phyloP scores from a whole-genome alignment of 1,140 invertebrate species.

The Drosophila azteca region DNA sequence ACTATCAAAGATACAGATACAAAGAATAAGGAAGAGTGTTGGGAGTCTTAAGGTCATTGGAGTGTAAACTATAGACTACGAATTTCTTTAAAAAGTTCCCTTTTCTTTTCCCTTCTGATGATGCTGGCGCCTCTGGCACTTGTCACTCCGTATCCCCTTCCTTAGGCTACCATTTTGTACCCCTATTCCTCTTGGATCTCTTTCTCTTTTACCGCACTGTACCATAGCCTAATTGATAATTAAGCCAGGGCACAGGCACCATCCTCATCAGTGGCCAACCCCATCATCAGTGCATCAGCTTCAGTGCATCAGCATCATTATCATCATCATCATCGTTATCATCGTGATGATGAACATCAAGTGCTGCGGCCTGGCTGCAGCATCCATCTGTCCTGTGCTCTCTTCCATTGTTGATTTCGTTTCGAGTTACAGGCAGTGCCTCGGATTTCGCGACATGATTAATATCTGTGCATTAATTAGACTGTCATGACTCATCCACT shows the following conservation, averaged over 20 bases:
- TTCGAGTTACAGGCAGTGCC: slow-evolving; percentile 49
- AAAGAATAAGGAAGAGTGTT: too few species aligned
- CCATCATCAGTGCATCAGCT: slow-evolving; percentile 6
- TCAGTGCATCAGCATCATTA: slow-evolving; percentile 9
- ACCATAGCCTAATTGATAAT: slow-evolving; percentile 39
- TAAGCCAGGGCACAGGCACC: slow-evolving; percentile 25
- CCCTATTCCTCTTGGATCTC: too few species aligned
- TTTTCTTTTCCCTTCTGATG: too few species aligned
- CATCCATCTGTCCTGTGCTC: neutral
- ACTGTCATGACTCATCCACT: slow-evolving; percentile 13
- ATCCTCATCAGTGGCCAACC: neutral
- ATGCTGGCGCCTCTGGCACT: slow-evolving; percentile 10
- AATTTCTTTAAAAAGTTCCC: too few species aligned
- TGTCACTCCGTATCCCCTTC: neutral
- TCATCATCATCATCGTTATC: slow-evolving; percentile 21
- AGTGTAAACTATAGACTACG: too few species aligned
- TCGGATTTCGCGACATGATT: slow-evolving; percentile 62
- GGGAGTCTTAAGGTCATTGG: too few species aligned
- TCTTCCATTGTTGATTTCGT: slow-evolving; percentile 38
- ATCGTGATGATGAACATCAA: slow-evolving; percentile 18
- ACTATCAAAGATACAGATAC: too few species aligned
- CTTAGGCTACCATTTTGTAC: too few species aligned
- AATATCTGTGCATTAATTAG: slow-evolving; percentile 71
- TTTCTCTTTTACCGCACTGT: neutral
- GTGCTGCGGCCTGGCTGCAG: slow-evolving; percentile 14